Conservation (phyloP, 2,113 vertebrate species). For the Chauna torquata region DNA sequence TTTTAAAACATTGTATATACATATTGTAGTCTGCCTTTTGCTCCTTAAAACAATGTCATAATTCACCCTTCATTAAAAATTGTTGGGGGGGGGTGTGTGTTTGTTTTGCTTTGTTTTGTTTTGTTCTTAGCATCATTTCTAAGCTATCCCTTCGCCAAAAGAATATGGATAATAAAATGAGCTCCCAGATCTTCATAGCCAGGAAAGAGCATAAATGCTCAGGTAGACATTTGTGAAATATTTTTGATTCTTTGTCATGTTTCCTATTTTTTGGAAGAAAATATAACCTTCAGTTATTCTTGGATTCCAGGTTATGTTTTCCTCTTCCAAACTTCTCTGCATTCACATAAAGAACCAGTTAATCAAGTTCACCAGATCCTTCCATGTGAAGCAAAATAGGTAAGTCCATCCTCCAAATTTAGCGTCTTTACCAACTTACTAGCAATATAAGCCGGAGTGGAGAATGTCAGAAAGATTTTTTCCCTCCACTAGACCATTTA, state of each 20-base stretch:
- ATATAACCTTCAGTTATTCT: neutral
- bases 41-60: neutral
- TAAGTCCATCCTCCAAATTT: neutral
- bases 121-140: neutral
- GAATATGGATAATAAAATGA: neutral
- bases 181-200: neutral
- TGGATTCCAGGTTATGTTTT: neutral
- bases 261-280: neutral
- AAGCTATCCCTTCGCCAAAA: neutral
- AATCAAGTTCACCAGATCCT: neutral
- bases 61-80: neutral
- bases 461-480: neutral
- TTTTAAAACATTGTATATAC: neutral
- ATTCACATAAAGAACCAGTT: neutral
- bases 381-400: rapidly evolving
- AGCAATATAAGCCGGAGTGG: neutral
- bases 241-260: neutral
- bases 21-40: neutral
- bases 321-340: neutral
- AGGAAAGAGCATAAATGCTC: neutral
- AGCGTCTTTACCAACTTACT: neutral
- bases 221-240: neutral
- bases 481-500: neutral
- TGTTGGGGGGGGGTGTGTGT: too few species aligned
- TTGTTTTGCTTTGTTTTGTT: too few species aligned